Base-by-base conservation (phyloP, 2,113 vertebrate species). In the Leucoraja erinaceus region DNA sequence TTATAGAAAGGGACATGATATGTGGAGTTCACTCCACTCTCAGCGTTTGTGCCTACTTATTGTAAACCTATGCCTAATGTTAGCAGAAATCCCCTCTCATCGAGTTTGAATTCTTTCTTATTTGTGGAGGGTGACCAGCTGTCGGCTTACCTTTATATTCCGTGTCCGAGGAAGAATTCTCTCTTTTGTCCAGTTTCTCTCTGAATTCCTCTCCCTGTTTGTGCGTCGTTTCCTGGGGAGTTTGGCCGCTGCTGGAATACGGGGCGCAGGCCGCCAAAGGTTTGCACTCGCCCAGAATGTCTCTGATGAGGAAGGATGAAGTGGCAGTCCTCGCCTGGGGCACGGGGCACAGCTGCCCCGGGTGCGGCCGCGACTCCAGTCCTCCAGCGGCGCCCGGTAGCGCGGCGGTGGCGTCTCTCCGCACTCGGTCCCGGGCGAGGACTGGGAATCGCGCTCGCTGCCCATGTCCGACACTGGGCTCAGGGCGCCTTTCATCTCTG, bases 281-380 rank as follows among this genome's bases (percentile, higher is more conserved):
- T 90, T 99, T 99, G 95, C 98, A 99, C 95, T 99, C 99, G 78
- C 98, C 98, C 78, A 99, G 96, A 94, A 99, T 99, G 95, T 99
- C 99, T 96, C 98, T 97, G 96, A 99, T 99, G 93, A 99, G 96
- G 96, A 99, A 99, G 93, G 98, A 99, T 84, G 98, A 99, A 95
- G 98, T 99, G 95, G 98, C 98, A 38, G 98, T 99, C 95, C 98
- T 96, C 93, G 98, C 98, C 70, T 98, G 97, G 10, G 97, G 97
- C 54, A 97, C 98, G 0, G 98, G 98, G 79, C 97, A 96, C 95
- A 97, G 98, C 3, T 95, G 96, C 14, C 96, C 96, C 31, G 97
- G 97, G 93, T 97, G 98, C 31, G 98, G 97, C 93, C 98, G 98
- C 78, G 96, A 96, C 78, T 98, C 97, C 94, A 98, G 95, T 93